Conservation (phyloP, 2,797 vertebrate genomes). For the Spinibarbus caldwelli region DNA sequence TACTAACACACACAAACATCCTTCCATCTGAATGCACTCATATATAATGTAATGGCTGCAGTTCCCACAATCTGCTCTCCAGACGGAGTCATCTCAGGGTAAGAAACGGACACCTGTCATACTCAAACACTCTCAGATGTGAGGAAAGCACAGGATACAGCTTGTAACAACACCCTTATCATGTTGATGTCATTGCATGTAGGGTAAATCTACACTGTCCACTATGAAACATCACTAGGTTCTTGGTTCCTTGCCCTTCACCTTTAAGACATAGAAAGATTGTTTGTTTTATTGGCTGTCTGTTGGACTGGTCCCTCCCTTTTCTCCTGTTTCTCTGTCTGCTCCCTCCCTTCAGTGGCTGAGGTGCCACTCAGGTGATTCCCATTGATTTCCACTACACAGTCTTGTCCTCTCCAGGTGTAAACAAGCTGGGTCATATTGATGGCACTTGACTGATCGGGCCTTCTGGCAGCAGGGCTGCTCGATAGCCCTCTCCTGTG, state of each 20-base stretch:
- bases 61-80: slow-evolving; percentile 67
- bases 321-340: slow-evolving; percentile 36
- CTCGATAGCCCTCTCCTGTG: slow-evolving; percentile 61
- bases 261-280: slow-evolving; percentile 32
- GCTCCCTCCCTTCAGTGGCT: slow-evolving; percentile 42
- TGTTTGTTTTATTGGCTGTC: slow-evolving; percentile 40
- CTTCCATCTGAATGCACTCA: slow-evolving; percentile 57
- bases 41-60: slow-evolving; percentile 59
- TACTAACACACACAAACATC: slow-evolving; percentile 31
- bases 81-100: slow-evolving; percentile 74
- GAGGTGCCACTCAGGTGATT: slow-evolving; percentile 69
- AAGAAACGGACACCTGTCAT: slow-evolving; percentile 68
- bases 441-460: slow-evolving; percentile 66
- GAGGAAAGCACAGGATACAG: not conserved
- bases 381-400: slow-evolving; percentile 65
- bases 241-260: slow-evolving; percentile 47
- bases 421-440: slow-evolving; percentile 65
- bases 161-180: not conserved
- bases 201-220: not conserved
- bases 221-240: not conserved
- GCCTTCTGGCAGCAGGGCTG: slow-evolving; percentile 57
- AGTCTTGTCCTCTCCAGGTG: slow-evolving; percentile 64
- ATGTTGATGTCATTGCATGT: not conserved
- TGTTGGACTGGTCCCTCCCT: slow-evolving; percentile 31
- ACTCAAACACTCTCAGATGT: slow-evolving; percentile 27